phyloP scores from a whole-genome alignment of 1,140 invertebrate species.

The Ruditapes philippinarum region DNA sequence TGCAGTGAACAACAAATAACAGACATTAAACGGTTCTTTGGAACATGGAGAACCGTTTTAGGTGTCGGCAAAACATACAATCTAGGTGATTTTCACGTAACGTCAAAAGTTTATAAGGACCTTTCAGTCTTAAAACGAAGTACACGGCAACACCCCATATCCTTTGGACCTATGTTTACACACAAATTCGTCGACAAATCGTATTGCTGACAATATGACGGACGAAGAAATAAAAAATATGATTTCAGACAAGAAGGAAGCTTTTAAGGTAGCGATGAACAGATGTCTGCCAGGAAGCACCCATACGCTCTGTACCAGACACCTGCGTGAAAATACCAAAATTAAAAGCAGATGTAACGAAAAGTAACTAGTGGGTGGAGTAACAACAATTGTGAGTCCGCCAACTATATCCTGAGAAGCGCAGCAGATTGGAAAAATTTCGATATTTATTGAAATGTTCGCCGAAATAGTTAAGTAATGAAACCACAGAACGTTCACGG shows the following conservation, averaged over 20 bases:
- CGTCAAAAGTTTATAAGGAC: slow-evolving; percentile 44
- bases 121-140: background rate
- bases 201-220: slow-evolving; percentile 35
- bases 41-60: background rate
- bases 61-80: slow-evolving; percentile 52
- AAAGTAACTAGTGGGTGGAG: too few relatives aligned
- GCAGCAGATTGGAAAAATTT: too few relatives aligned
- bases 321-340: slow-evolving; percentile 44
- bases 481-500: too few relatives aligned
- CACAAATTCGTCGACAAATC: slow-evolving; percentile 45
- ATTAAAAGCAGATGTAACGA: too few relatives aligned
- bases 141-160: slow-evolving; percentile 2
- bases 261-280: background rate
- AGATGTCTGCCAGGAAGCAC: slow-evolving; percentile 15
- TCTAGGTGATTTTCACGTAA: slow-evolving; percentile 30
- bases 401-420: too few relatives aligned
- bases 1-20: too few relatives aligned
- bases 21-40: slow-evolving; percentile 49
- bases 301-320: slow-evolving; percentile 27
- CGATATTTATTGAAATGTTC: too few relatives aligned
- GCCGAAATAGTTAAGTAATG: too few relatives aligned
- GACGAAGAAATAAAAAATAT: slow-evolving; percentile 41
- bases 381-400: too few relatives aligned
- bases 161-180: slow-evolving; percentile 47
- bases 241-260: background rate